phyloP scores from a whole-genome alignment of 2,113 vertebrate genomes.

The Zosterops hypoxanthus region DNA sequence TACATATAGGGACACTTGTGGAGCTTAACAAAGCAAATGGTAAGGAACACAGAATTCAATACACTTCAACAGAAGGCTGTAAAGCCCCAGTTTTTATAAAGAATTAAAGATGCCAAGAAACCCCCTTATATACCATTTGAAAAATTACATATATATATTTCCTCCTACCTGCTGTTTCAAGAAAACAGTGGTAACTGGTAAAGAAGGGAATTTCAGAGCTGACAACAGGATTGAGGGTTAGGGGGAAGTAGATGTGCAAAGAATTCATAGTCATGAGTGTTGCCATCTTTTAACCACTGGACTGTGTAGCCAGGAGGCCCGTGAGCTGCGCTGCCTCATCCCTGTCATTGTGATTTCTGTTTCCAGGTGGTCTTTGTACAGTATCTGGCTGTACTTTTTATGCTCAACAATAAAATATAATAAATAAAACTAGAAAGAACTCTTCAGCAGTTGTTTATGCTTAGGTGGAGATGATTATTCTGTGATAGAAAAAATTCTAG shows the following conservation, averaged over 20 bases:
- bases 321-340: not conserved
- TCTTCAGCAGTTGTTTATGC: not conserved
- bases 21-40: constrained; percentile 98
- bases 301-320: not conserved
- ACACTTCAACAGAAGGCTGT: not conserved
- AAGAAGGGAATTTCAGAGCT: not conserved
- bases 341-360: not conserved
- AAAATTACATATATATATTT: not conserved
- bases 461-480: not conserved
- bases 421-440: not conserved
- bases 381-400: not conserved
- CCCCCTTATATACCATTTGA: not conserved
- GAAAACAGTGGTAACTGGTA: not conserved
- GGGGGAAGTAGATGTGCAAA: not conserved
- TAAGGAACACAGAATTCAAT: constrained; percentile 54
- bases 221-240: not conserved
- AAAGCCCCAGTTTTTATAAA: not conserved
- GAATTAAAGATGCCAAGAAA: not conserved
- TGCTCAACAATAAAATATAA: not conserved
- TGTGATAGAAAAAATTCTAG: not conserved
- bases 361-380: not conserved
- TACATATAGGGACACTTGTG: constrained; percentile 97
- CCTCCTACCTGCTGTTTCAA: not conserved
- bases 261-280: not conserved
- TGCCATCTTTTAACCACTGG: not conserved